Percentiles rank a stretch among this genome's conserved stretches.
Conservation (phyloP, 2,113 vertebrate genomes). For the Dromaius novaehollandiae region DNA sequence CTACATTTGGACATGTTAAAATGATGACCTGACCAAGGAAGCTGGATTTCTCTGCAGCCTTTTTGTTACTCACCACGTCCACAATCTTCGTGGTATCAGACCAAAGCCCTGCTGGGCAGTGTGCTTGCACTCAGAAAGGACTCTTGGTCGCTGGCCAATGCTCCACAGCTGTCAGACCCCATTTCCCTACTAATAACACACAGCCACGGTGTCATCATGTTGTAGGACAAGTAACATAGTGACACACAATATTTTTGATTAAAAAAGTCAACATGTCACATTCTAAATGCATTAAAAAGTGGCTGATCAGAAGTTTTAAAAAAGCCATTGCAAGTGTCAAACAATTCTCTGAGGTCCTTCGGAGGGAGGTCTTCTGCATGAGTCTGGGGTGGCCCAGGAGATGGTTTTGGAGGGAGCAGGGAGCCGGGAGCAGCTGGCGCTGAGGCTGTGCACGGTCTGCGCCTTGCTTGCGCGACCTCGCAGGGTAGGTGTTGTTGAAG, state of each 20-base stretch:
- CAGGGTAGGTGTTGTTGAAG: neutral
- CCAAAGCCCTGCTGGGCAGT: neutral
- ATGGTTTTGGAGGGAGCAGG: too few species aligned
- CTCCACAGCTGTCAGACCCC: fast-evolving
- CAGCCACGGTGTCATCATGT: fast-evolving
- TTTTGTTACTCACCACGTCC: neutral
- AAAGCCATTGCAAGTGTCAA: too few species aligned
- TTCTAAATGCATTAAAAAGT: neutral
- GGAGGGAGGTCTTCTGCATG: neutral
- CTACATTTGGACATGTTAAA: neutral
- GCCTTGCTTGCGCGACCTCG: too few species aligned
- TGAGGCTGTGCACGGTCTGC: too few species aligned
- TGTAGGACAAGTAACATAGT: fast-evolving
- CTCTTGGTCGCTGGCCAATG: too few species aligned
- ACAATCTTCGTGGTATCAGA: fast-evolving
- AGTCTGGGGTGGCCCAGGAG: too few species aligned
- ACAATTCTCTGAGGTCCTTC: too few species aligned
- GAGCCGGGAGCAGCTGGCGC: too few species aligned
- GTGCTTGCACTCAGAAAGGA: too few species aligned
- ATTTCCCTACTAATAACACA: neutral
- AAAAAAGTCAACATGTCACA: fast-evolving
- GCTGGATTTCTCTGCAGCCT: too few species aligned
- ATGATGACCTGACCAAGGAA: neutral
- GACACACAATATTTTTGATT: too few species aligned
- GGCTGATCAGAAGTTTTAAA: neutral